Percentiles rank a stretch among this genome's conserved stretches.
Conservation (phyloP, 2,113 vertebrate genomes). For the Pipra filicauda region DNA sequence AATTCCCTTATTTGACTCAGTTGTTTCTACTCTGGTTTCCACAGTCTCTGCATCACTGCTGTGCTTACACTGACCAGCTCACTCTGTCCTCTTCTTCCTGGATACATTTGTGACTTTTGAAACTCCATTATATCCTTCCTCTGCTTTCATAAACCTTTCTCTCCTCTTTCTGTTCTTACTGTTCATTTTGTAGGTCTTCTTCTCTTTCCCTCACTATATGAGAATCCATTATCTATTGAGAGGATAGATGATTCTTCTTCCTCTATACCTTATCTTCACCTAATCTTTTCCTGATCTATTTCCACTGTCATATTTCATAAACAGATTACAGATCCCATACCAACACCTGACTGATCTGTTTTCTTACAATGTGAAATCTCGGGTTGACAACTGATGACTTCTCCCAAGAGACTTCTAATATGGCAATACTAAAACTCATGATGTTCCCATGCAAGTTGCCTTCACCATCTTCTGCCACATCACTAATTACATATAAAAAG, state of each 20-base stretch:
- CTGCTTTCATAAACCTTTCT: neutral
- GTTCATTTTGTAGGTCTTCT: neutral
- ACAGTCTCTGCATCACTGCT: neutral
- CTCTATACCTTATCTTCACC: neutral
- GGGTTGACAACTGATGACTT: neutral
- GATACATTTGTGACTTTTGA: neutral
- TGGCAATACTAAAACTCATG: neutral
- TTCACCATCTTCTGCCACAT: neutral
- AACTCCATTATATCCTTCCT: neutral
- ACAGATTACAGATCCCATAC: neutral
- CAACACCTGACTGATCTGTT: neutral
- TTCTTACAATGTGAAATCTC: neutral
- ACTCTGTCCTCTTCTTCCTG: neutral
- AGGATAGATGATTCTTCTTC: neutral
- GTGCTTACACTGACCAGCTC: neutral
- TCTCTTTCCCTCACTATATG: neutral
- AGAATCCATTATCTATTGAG: neutral
- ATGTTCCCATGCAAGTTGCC: neutral
- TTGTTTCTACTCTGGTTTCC: neutral
- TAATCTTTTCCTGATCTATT: neutral
- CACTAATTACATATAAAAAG: neutral
- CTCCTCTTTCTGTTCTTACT: neutral
- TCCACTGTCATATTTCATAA: neutral
- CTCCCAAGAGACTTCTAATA: neutral
- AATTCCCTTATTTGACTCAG: neutral